Evolutionary conservation across 2,888 invertebrate species (phyloP).

Genomic region (Leptogaster cylindrica): DNA sequence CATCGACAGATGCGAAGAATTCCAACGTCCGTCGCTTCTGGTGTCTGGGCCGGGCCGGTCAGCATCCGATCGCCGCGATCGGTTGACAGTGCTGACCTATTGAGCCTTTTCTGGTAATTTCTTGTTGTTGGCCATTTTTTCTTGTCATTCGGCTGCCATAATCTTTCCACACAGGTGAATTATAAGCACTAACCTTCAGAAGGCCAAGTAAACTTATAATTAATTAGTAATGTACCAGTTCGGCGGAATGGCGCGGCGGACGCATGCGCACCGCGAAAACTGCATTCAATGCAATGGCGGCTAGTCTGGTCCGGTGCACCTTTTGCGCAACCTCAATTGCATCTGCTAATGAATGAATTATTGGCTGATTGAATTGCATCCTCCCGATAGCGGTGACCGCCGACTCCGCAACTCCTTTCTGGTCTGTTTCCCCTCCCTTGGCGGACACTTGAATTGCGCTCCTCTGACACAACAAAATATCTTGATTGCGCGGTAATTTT

Average conservation of each 20-base stretch:
- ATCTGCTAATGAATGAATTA: constrained; percentile 39
- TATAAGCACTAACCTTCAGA: constrained; percentile 37
- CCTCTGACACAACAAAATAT: constrained; percentile 26
- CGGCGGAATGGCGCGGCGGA: neutral
- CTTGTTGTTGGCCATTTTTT: constrained; percentile 22
- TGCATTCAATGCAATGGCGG: constrained; percentile 5
- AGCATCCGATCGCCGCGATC: neutral
- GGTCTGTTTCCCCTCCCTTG: constrained; percentile 19
- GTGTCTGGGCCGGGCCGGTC: neutral
- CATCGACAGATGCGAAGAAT: constrained; percentile 7
- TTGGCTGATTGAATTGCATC: constrained; percentile 36
- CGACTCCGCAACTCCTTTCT: constrained; percentile 25
- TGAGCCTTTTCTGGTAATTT: constrained; percentile 31
- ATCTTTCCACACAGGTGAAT: constrained; percentile 35
- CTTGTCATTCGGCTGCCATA: constrained; percentile 28
- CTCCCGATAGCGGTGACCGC: constrained; percentile 23
- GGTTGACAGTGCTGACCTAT: constrained; percentile 14
- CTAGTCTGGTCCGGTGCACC: constrained; percentile 11
- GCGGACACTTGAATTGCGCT: constrained; percentile 21
- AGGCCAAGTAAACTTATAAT: constrained; percentile 40
- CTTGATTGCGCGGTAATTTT: neutral
- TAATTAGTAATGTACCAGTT: constrained; percentile 36
- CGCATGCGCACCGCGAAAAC: neutral
- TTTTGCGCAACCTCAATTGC: constrained; percentile 38
- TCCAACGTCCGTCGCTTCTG: constrained; percentile 13